phyloP scores from a whole-genome alignment of 2,113 vertebrate species.

The Capreolus pygargus region DNA sequence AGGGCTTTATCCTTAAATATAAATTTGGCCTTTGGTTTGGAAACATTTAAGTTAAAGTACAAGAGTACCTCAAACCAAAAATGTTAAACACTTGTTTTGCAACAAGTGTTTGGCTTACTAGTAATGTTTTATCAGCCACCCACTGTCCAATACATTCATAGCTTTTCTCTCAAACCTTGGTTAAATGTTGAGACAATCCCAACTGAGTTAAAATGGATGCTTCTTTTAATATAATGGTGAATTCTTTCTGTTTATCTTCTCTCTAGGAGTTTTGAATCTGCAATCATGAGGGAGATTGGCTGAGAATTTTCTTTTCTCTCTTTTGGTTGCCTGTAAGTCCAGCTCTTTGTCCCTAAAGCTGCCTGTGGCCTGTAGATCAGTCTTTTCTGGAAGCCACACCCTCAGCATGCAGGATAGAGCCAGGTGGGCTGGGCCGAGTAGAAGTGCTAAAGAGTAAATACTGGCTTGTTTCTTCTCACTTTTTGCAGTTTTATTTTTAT shows the following conservation, averaged over 20 bases:
- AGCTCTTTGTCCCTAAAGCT: not conserved
- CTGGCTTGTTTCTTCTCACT: not conserved
- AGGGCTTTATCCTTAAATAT: conserved; percentile 28
- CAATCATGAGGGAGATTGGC: not conserved
- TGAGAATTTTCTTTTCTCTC: not conserved
- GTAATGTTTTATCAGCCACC: not conserved
- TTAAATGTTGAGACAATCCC: not conserved
- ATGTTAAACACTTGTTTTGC: not conserved
- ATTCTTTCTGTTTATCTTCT: not conserved
- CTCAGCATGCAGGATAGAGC: not conserved
- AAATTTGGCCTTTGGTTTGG: conserved; percentile 21
- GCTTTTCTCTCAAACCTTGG: not conserved
- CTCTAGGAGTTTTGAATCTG: not conserved
- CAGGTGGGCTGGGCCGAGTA: not conserved
- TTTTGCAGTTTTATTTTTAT: not conserved
- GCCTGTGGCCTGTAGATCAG: not conserved
- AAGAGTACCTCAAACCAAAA: not conserved
- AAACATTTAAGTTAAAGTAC: not conserved
- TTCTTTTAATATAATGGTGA: not conserved
- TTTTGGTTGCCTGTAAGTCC: not conserved
- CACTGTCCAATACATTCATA: not conserved
- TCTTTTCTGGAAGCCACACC: not conserved
- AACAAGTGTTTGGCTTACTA: not conserved
- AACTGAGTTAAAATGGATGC: not conserved
- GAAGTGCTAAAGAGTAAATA: not conserved